Conservation (phyloP, 2,797 vertebrate species). For the Menidia menidia region DNA sequence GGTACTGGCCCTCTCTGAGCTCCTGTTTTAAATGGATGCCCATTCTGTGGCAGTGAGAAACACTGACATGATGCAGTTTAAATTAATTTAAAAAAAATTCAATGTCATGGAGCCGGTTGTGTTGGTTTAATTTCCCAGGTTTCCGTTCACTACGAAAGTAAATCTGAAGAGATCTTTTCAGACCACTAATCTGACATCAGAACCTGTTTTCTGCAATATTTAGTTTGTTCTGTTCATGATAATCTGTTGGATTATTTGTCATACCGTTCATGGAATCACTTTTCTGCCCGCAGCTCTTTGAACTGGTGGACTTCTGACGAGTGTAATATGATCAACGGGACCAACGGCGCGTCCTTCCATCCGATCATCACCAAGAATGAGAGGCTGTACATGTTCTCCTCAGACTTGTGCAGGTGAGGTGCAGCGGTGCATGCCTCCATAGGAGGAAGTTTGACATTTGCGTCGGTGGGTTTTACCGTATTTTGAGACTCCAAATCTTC, state of each 20-base stretch:
- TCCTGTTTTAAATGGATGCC: neutral
- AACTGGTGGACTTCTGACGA: slow-evolving; percentile 90
- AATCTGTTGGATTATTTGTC: too few species aligned
- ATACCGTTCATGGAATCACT: neutral
- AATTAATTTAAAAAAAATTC: neutral
- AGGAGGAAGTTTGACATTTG: neutral
- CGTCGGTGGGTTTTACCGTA: neutral
- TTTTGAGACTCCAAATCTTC: neutral
- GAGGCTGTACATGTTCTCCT: slow-evolving; percentile 90
- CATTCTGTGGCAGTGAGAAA: neutral
- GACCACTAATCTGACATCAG: too few species aligned
- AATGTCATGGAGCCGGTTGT: neutral
- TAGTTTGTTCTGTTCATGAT: too few species aligned
- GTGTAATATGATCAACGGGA: slow-evolving; percentile 99
- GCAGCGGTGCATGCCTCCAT: neutral
- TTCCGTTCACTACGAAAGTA: too few species aligned
- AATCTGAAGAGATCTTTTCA: too few species aligned
- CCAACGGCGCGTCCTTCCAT: slow-evolving; percentile 92
- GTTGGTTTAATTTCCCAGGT: too few species aligned
- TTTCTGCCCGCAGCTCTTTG: slow-evolving; percentile 78
- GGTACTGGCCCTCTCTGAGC: slow-evolving; percentile 73
- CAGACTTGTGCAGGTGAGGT: slow-evolving; percentile 94
- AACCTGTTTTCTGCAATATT: too few species aligned
- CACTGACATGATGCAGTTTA: neutral
- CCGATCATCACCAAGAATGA: slow-evolving; percentile 88